Base-by-base conservation (phyloP, 2,113 vertebrate species). In the Abramis brama region DNA sequence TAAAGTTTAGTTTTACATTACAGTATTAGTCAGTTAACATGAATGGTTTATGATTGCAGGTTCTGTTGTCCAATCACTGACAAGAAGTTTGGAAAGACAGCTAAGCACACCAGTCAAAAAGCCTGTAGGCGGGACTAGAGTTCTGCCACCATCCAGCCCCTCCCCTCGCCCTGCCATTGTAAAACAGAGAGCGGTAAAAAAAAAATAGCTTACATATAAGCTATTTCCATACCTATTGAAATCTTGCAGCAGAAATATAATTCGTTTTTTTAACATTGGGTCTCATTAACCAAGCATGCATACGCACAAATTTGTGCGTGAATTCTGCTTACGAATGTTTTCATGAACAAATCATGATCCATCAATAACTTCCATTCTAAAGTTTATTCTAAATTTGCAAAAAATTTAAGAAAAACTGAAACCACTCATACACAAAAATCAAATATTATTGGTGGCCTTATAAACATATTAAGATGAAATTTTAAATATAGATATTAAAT, bases 81-180 rank as follows among this genome's bases (percentile, higher is more conserved):
- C 87, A 33, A 94, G 79, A 85, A 91, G 86, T 82, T 81, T 94
- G 0, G 93, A 94, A 86, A 92, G 89, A 43, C 50, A 78, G 81
- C 88, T 92, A 8, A 91, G 78, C 70, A 83, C 50, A 0, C 62
- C 79, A 0, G 66, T 39, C 8, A 91, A 7, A 89, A 92, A 86
- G 66, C 91, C 91, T 6, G 7, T 73, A 0, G 86, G 92, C 1
- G 82, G 91, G 3, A 86, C 90, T 36, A 90, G 84, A 45, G 87
- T 89, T 39, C 70, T 90, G n/a, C 82, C 86, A 0, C 10, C 70
- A 21, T 88, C 71, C 0, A 21, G 11, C 0, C 10, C 88, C 2
- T 87, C 47, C 0, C 75, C 82, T 52, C 88, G 87, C 39, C 21
- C 85, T 33, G 73, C 79, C 2, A 64, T 75, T 0, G 55, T 87